A percentile compares a stretch with the other conserved stretches of the same genome.
Conservation (phyloP, 2,797 vertebrate genomes). For the Heteromormyrus szaboi region DNA sequence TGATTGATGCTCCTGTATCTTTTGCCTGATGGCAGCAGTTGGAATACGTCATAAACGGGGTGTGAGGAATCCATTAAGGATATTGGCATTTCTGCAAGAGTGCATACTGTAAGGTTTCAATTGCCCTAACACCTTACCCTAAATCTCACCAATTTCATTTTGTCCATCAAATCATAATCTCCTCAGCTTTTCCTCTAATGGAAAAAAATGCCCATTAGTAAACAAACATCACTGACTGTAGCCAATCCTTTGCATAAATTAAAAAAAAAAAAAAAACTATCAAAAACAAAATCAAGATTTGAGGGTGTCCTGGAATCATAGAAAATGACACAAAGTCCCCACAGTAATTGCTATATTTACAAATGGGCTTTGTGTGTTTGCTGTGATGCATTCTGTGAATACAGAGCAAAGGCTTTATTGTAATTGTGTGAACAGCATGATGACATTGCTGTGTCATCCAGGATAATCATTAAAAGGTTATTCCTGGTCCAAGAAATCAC, state of each 20-base stretch:
- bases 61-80: too few species aligned
- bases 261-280: not conserved
- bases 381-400: not conserved
- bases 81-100: not conserved
- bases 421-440: not conserved
- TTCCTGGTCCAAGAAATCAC: not conserved
- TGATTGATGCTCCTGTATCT: too few species aligned
- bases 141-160: not conserved
- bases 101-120: not conserved
- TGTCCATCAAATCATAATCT: not conserved
- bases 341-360: not conserved
- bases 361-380: not conserved
- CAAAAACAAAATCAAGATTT: not conserved
- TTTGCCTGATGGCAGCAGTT: too few species aligned
- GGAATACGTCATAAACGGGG: too few species aligned
- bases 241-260: not conserved
- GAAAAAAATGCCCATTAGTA: not conserved
- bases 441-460: not conserved
- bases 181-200: not conserved
- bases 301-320: not conserved
- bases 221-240: not conserved
- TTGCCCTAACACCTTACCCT: not conserved
- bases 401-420: not conserved
- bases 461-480: not conserved
- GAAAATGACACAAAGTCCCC: not conserved